These are phyloP conservation scores for Panzeria rudis DNA, from an alignment of 2,888 invertebrate genomes.

Conservation along the genomic window DNA sequence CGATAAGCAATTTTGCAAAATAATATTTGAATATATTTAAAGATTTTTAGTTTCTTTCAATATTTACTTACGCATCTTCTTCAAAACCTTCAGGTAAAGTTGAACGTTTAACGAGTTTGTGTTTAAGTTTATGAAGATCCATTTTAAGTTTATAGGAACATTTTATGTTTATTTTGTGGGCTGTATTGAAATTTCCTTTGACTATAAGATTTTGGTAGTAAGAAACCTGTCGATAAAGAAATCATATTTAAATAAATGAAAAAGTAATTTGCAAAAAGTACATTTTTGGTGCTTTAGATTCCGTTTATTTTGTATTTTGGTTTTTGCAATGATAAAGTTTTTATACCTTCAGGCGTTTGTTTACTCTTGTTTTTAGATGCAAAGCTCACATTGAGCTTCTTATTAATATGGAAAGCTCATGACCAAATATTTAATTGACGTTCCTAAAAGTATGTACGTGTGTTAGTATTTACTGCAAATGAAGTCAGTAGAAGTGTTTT, in stretches of 20 bases:
- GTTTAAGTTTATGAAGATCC: background rate
- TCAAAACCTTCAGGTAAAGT: conserved; percentile 42
- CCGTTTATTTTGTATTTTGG: too few relatives aligned
- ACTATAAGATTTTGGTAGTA: conserved; percentile 46
- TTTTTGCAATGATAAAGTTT: too few relatives aligned
- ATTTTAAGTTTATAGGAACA: conserved; percentile 28
- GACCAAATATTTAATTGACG: too few relatives aligned
- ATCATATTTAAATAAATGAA: background rate
- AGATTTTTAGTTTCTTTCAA: background rate
- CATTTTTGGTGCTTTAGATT: too few relatives aligned
- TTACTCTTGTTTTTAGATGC: too few relatives aligned
- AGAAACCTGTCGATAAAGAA: conserved; percentile 1
- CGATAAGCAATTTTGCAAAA: background rate
- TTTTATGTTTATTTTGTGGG: conserved; percentile 5
- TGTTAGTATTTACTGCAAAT: too few relatives aligned
- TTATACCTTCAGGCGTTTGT: too few relatives aligned
- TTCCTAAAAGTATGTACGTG: too few relatives aligned
- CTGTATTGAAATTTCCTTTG: background rate
- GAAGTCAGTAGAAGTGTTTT: too few relatives aligned
- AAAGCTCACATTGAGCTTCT: too few relatives aligned
- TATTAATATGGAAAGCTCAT: too few relatives aligned
- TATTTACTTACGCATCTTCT: conserved; percentile 61
- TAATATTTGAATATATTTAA: background rate
- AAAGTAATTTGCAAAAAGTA: background rate
- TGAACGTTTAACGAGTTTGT: conserved; percentile 39